Conservation (phyloP, 2,113 vertebrate genomes). For the Psettodes erumei region DNA sequence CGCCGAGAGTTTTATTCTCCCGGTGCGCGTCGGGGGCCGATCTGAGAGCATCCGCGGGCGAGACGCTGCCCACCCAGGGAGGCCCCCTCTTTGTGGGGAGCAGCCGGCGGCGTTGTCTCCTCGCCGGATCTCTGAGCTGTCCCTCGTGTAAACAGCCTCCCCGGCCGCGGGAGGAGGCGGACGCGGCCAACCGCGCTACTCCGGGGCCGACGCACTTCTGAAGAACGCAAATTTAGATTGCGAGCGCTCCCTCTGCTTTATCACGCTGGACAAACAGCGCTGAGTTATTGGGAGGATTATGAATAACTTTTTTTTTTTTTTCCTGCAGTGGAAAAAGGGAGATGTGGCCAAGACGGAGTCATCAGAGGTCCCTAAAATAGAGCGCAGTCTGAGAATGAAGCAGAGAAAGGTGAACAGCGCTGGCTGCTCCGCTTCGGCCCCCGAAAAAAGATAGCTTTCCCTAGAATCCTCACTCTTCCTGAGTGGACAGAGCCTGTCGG, state of each 20-base stretch:
- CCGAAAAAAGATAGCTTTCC: slow-evolving; percentile 47
- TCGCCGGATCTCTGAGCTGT: slow-evolving; percentile 72
- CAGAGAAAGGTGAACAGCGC: slow-evolving; percentile 69
- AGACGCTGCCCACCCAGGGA: slow-evolving; percentile 81
- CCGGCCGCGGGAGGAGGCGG: slow-evolving; percentile 53
- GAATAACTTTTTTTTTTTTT: slow-evolving; percentile 77
- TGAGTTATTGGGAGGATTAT: slow-evolving; percentile 81
- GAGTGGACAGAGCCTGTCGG: slow-evolving; percentile 39
- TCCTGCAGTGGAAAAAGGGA: slow-evolving; percentile 80
- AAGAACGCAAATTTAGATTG: slow-evolving; percentile 77
- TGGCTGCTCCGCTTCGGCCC: slow-evolving; percentile 36
- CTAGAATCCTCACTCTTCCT: slow-evolving; percentile 55
- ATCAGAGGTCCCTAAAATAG: slow-evolving; percentile 75
- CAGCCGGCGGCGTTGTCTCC: slow-evolving; percentile 73
- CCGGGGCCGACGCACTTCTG: slow-evolving; percentile 66
- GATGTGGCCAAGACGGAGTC: slow-evolving; percentile 76
- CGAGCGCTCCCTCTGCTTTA: slow-evolving; percentile 69
- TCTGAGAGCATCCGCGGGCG: slow-evolving; percentile 57
- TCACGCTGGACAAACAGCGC: slow-evolving; percentile 72
- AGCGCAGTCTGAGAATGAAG: slow-evolving; percentile 70
- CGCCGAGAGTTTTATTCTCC: slow-evolving; percentile 59
- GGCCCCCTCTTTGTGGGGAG: slow-evolving; percentile 57
- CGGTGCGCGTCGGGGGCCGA: slow-evolving; percentile 53
- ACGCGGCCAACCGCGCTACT: slow-evolving; percentile 62
- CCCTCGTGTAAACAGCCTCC: slow-evolving; percentile 82